These are phyloP conservation scores for Mycalesis mineus DNA, from an alignment of 2,888 invertebrate genomes.

Conservation along the genomic window DNA sequence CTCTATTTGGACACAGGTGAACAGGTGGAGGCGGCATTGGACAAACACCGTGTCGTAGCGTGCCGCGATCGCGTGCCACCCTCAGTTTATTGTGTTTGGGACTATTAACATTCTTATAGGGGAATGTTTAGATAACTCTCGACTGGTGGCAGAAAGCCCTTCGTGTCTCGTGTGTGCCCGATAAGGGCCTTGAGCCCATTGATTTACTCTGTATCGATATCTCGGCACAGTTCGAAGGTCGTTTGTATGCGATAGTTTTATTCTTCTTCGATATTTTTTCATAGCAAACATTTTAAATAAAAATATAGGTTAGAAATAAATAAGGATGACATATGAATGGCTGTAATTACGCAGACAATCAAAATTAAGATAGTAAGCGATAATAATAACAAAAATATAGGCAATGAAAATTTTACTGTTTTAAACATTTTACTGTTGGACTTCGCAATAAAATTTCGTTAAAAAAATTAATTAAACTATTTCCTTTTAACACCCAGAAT, in stretches of 20 bases:
- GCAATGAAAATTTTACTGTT: too few relatives aligned
- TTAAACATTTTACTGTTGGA: too few relatives aligned
- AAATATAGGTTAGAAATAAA: too few relatives aligned
- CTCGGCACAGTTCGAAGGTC: not conserved
- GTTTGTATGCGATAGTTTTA: not conserved
- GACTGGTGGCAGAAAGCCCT: constrained; percentile 34
- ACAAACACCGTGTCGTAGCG: constrained; percentile 41
- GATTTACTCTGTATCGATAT: constrained; percentile 26
- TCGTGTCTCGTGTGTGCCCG: constrained; percentile 31
- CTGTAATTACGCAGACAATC: too few relatives aligned
- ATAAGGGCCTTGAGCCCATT: constrained; percentile 29
- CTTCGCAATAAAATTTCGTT: too few relatives aligned
- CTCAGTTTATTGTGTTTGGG: constrained; percentile 57
- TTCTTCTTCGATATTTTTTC: not conserved
- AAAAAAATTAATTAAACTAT: too few relatives aligned
- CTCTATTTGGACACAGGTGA: not conserved
- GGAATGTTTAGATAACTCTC: constrained; percentile 70
- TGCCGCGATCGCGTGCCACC: constrained; percentile 58
- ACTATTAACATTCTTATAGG: constrained; percentile 74
- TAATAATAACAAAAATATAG: too few relatives aligned
- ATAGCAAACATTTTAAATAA: not conserved
- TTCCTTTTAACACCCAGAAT: too few relatives aligned
- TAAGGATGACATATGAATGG: too few relatives aligned
- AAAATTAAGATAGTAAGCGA: too few relatives aligned
- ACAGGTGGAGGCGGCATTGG: constrained; percentile 18